Percentiles rank a stretch among this genome's conserved stretches.
These are phyloP conservation scores for Simalia tracyae DNA, from an alignment of 2,797 vertebrate species.

Conservation along the genomic window DNA sequence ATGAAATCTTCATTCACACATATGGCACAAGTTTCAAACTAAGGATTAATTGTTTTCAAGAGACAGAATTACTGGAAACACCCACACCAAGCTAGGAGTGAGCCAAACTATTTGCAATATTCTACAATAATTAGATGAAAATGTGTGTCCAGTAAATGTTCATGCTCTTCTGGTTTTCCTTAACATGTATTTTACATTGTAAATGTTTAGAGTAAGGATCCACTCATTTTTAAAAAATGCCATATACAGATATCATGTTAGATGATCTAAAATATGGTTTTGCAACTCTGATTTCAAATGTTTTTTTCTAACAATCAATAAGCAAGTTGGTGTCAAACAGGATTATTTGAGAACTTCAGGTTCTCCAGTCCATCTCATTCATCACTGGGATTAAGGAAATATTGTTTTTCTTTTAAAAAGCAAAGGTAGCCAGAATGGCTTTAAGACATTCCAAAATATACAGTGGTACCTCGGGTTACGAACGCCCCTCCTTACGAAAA, in stretches of 20 bases:
- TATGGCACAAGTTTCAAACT: neutral
- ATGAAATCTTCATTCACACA: neutral
- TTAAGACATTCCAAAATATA: no score
- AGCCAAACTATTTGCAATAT: neutral
- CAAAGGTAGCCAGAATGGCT: no score
- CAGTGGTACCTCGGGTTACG: no score
- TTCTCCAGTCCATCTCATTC: no score
- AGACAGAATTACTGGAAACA: neutral
- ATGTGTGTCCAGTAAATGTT: neutral
- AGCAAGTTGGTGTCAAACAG: neutral
- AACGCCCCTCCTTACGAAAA: no score
- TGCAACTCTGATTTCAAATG: neutral
- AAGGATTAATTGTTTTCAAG: neutral
- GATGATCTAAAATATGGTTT: neutral
- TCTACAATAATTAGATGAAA: neutral
- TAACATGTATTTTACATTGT: neutral
- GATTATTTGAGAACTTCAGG: neutral
- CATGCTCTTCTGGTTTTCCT: neutral
- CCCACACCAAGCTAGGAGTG: neutral
- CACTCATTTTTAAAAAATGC: neutral
- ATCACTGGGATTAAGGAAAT: neutral
- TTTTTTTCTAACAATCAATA: neutral
- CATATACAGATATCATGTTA: neutral
- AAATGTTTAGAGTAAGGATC: neutral
- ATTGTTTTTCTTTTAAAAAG: neutral